A percentile compares a stretch with the other conserved stretches of the same genome.
These are phyloP conservation scores for Oryzias curvinotus DNA, from an alignment of 2,113 vertebrate species.

Conservation along the genomic window DNA sequence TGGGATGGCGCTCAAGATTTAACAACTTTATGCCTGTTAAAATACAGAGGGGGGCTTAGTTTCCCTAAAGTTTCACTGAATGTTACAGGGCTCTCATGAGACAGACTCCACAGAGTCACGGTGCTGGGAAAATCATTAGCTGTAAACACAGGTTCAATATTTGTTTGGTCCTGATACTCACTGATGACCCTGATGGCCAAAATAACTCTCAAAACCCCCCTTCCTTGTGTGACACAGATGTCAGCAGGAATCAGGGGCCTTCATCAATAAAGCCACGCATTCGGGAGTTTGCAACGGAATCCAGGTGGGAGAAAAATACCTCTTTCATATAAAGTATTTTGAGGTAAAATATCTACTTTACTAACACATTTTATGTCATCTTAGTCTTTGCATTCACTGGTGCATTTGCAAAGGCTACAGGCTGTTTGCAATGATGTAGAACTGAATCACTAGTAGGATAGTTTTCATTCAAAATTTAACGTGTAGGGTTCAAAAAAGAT, in stretches of 20 bases:
- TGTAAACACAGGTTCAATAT: conserved; percentile 61
- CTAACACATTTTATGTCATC: no score
- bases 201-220: conserved; percentile 35
- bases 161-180: conserved; percentile 35
- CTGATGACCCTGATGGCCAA: conserved; percentile 37
- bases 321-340: no score
- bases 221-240: conserved; percentile 22
- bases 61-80: conserved; percentile 39
- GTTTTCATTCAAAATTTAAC: no score
- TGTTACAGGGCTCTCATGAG: conserved; percentile 40
- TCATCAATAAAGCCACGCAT: conserved; percentile 25
- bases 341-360: no score
- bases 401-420: no score
- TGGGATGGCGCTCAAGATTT: no score
- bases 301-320: no score
- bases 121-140: conserved; percentile 59
- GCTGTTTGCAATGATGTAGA: no score
- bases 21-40: no score
- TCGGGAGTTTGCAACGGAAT: conserved; percentile 19
- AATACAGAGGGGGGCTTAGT: conserved; percentile 8
- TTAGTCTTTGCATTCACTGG: no score
- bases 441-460: no score
- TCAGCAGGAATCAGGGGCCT: conserved; percentile 20
- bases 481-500: no score
- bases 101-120: conserved; percentile 16